phyloP scores from a whole-genome alignment of 2,888 invertebrate genomes.

The Lepetodrilus schrolli region DNA sequence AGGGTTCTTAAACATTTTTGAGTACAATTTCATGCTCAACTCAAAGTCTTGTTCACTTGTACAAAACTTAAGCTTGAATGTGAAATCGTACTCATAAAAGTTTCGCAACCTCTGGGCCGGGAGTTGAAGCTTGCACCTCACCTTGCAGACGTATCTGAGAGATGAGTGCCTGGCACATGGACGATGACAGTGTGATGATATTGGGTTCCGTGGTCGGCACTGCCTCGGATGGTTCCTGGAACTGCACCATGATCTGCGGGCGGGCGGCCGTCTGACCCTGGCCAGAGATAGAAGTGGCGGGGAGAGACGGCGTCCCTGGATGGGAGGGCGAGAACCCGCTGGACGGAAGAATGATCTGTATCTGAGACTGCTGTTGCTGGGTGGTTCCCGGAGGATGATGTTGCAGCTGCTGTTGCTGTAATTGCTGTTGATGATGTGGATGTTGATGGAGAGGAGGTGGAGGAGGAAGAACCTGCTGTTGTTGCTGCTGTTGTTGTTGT shows the following conservation, averaged over 20 bases:
- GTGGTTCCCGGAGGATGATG: neutral
- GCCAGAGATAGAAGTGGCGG: neutral
- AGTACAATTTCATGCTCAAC: too few species aligned
- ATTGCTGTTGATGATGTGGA: neutral
- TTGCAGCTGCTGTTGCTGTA: conserved; percentile 20
- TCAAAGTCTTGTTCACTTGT: too few species aligned
- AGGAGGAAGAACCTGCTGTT: neutral
- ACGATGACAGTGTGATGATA: conserved; percentile 4
- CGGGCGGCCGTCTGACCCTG: neutral
- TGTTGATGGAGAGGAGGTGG: conserved; percentile 3
- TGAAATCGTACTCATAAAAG: too few species aligned
- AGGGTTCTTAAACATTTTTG: too few species aligned
- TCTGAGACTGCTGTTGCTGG: conserved; percentile 36
- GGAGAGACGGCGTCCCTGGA: neutral
- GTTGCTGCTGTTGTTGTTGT: conserved; percentile 28
- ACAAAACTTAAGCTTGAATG: too few species aligned
- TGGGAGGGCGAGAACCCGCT: neutral
- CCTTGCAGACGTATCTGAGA: conserved; percentile 15
- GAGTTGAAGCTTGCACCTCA: neutral
- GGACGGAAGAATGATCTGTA: conserved; percentile 42
- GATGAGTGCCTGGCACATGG: conserved; percentile 5
- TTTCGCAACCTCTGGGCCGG: too few species aligned
- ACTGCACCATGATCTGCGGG: conserved; percentile 41
- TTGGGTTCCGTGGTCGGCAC: neutral
- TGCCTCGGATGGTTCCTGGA: conserved; percentile 17